Base-by-base conservation (phyloP, 2,113 vertebrate genomes). In the Uropsilus gracilis region DNA sequence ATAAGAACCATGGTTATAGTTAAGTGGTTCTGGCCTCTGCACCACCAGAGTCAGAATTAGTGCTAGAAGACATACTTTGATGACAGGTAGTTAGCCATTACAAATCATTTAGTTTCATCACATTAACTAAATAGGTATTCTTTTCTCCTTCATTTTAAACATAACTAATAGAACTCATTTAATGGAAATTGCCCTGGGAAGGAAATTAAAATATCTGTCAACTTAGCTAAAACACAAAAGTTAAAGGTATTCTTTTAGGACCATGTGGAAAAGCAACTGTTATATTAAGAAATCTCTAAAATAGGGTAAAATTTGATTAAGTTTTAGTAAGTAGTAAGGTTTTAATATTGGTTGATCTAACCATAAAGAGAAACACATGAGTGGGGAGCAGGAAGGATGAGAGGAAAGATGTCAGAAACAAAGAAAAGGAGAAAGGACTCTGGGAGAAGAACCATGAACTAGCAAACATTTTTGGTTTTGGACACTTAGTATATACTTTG, bases 141-240 rank as follows among this genome's bases (percentile, higher is more conserved):
- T 78, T 89, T 93, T 86, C 32, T 73, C 50, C 24, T 87, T 92
- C 66, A 32, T 88, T 94, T 95, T 87, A 95, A 97, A 93, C 7
- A 81, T 63, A 92, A 81, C 66, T 61, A 96, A 71, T 34, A 89
- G 44, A 96, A 95, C 63, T 86, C 44, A 80, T 85, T 92, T 68
- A 83, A 72, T 37, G 78, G 84, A 85, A 94, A 97, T 11, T 76
- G 30, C 6, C 46, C 17, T 89, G 46, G 55, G 46, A 94, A 86
- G 80, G 87, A 88, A 91, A 95, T 83, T 68, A 32, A 87, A 90
- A 91, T 72, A 39, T 50, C 71, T 87, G 89, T 87, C 83, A 95
- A 39, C 28, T 4, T 90, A 75, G 85, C 80, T 80, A 55, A 83
- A 83, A 95, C 87, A 87, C 44, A 91, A 61, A 91, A 94, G 86